Evolutionary conservation across 2,797 vertebrate species (phyloP), one percentile per base, ranked within the genome.

Genomic region (Enteromius paludinosus): DNA sequence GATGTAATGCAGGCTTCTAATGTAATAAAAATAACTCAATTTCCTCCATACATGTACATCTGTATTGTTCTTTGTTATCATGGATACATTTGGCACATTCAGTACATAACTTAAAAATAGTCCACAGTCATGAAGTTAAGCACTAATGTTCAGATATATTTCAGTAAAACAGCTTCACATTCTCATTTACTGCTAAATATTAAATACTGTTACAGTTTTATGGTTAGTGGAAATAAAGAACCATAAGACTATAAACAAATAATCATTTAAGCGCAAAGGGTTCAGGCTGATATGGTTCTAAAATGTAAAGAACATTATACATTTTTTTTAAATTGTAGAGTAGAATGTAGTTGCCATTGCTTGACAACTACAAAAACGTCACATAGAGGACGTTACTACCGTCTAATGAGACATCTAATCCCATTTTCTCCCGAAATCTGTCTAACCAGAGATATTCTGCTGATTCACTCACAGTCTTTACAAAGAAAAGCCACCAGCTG

Each of bases 401-500:
- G 56, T 52, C 30, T 65, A 73, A 65, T 41, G n/a, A 11, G 15
- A 52, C 56, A 41, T 25, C 61, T 54, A 14, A 45, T 69, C 35
- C 35, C 7, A 45, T 82, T 54, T 69, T 69, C 47, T 69, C 0
- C 35, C 5, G 69, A 38, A 70, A 64, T 52, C 12, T 17, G 49
- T 52, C 12, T 17, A 5, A 8, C 23, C 6, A 7, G 23, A 59
- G 68, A 73, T 45, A 61, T 45, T 62, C 64, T 65, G 61, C 8
- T 18, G 14, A 56, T 54, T 56, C 30, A 41, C 66, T 54, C 25
- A n/a, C 73, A 85, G 80, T 52, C 64, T 77, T 64, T 66, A 41
- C 77, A 28, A 9, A 78, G 76, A 45, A 70, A 66, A 52, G 41
- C 54, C 54, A 45, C 75, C 83, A 85, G 41, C 81, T 84, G 87